phyloP scores from a whole-genome alignment of 1,140 invertebrate species.

The Camponotus vicinus region DNA sequence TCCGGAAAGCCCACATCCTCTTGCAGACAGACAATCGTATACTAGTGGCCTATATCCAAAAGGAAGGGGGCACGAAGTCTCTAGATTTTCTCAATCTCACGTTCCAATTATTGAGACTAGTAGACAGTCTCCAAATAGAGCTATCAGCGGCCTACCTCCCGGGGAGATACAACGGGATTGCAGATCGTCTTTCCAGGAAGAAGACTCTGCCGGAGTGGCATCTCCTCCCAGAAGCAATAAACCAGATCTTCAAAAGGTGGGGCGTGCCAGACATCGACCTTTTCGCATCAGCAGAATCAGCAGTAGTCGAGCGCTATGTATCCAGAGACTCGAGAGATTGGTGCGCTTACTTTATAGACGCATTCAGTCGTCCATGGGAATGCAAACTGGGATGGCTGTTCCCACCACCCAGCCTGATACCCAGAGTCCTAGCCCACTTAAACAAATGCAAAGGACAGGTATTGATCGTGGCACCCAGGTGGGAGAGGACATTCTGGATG shows the following conservation, averaged over 20 bases:
- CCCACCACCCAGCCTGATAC: conserved; percentile 4
- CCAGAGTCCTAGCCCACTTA: neutral
- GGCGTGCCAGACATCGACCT: neutral
- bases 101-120: neutral
- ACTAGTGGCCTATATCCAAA: neutral
- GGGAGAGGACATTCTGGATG: neutral
- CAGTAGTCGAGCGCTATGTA: conserved; percentile 1
- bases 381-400: neutral
- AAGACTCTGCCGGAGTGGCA: conserved; percentile 5
- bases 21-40: neutral
- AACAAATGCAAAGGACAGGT: conserved; percentile 9
- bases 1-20: neutral
- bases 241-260: neutral
- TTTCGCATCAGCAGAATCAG: neutral
- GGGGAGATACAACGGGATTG: conserved; percentile 3
- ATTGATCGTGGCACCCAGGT: neutral
- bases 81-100: neutral
- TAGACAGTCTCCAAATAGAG: neutral
- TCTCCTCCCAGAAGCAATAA: neutral
- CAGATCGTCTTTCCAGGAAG: neutral
- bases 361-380: conserved; percentile 8
- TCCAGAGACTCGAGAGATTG: conserved; percentile 1
- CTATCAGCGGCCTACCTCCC: neutral
- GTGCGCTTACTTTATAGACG: neutral
- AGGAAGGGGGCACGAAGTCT: neutral